Base-by-base conservation (phyloP, 1,140 invertebrate species). In the Holotrichia oblita region DNA sequence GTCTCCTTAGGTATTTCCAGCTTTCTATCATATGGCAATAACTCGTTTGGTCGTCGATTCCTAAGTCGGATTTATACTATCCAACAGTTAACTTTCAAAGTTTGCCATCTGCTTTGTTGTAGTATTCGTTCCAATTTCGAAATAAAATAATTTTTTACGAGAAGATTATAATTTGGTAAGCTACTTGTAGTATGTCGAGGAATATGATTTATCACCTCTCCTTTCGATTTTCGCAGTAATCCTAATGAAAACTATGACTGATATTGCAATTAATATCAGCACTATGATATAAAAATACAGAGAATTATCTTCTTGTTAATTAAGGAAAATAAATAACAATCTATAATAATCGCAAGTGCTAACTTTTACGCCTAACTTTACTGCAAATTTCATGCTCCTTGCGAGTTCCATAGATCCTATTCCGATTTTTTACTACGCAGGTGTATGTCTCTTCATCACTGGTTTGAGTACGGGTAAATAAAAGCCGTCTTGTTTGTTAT, bases 1-100 rank as follows among this genome's bases (percentile, higher is more conserved):
- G 93, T 93, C 74, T 97, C 94, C 17, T 93, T 88, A 0, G 96
- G 95, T 87, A 98, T 97, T 87, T 98, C 90, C 94, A 98, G 0
- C 0, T 8, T 83, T 93, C 93, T 92, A 85, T 99, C 93, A 80
- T 98, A 99, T 0, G 97, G 96, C 55, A 99, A 87, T 17, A 97
- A 88, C 80, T 97, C 95, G 96, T 96, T 89, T 99, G 97, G 84
- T 98, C 96, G 74, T 95, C 94, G 0, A 98, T 89, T 0, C 94
- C 93, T 17, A 98, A 86, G 10, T 97, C 95, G 95, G 96, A 89
- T 98, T 98, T 7, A 98, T 90, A 64, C 93, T 93, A 73, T 93
- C 93, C 8, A 94, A 85, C 0, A 95, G 96, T 0, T 95, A 96
- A 84, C 95, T 91, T 81, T 94, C 93, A 82, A 97, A 97, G 81